Base-by-base conservation (phyloP, 2,113 vertebrate species). In the Callionymus lyra region DNA sequence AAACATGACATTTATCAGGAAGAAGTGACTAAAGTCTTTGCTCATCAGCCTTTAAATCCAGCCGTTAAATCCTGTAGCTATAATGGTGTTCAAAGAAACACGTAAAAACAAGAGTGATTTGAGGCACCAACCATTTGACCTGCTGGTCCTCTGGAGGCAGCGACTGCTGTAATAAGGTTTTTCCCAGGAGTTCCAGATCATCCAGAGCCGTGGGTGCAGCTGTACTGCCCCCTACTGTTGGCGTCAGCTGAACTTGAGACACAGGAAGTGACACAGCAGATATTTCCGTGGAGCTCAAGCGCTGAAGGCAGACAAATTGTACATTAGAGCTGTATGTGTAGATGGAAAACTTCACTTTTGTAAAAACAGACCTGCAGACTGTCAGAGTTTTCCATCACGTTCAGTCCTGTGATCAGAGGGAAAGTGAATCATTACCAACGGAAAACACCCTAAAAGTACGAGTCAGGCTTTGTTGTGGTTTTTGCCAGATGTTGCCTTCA, bases 121-220 rank as follows among this genome's bases (percentile, higher is more conserved):
- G n/a, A n/a, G n/a, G n/a, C 21, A 32, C 12, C 16, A 16, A 94
- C 95, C 95, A 98, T 82, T 91, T 91, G 65, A 98, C 84, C 80
- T 97, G 93, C 32, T 90, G 88, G 54, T 82, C 87, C 44, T 89
- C 89, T 9, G 93, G 91, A 54, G 95, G 95, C 59, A 98, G 75
- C 0, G 93, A 92, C 76, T 97, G 92, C 59, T 94, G 90, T 44
- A 98, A 64, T 47, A 98, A 77, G 0, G 88, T 90, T 81, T 95
- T 96, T 39, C 95, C 95, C 62, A 98, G 79, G 45, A 91, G 58
- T 45, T 98, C 92, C 52, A 98, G 81, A 68, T 92, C 92, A 16
- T 93, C 91, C 76, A 96, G 78, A 56, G 89, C 87, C 46, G 86
- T 92, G 44, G 77, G 81, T 1, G 77, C 46, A 9, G 70, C 53